Base-by-base conservation (phyloP, 1,140 invertebrate genomes). In the Colletes gigas region DNA sequence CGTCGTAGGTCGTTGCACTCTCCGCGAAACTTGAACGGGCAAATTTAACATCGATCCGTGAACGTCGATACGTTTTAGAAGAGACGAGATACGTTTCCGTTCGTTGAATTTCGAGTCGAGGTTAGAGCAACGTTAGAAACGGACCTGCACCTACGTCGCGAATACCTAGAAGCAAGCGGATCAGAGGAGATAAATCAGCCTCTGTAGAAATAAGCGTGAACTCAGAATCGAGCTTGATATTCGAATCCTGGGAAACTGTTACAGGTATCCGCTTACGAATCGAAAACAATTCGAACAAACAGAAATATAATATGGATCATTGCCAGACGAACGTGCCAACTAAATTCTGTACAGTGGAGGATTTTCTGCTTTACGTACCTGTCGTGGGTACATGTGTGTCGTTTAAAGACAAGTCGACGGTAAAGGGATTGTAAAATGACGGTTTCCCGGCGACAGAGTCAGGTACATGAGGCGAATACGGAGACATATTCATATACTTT, bases 381-480 rank as follows among this genome's bases (percentile, higher is more conserved):
- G 88, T 84, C 68, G 55, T 73, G 8, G 88, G 71, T 7, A 82
- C 55, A 70, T 81, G 88, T 39, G 84, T 83, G 30, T 85, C 85
- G 0, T 89, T 87, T 21, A 92, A 82, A 21, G 89, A 84, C 47
- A 91, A 81, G 63, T 91, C 89, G 77, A 91, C 68, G 44, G 89
- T 88, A 44, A 88, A 92, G 10, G 90, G 89, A 84, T 92, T 93
- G 63, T 90, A 93, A 74, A 91, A 90, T 50, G 50, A 50, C 8
- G 90, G 79, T 83, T 92, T 92, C 7, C 90, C 88, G 63, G 69
- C 78, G 60, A 60, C 81, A 10, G 86, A 60, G 4, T 66, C 63
- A 1, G 87, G 81, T 44, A 65, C 77, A 0, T 77, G 52, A 17
- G 83, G 73, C 21, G 83, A 81, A 1, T 85, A 55, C 17, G 81